Percentiles rank a stretch among this genome's conserved stretches.
These are phyloP conservation scores for Engraulis encrasicolus DNA, from an alignment of 2,113 vertebrate species.

Conservation along the genomic window DNA sequence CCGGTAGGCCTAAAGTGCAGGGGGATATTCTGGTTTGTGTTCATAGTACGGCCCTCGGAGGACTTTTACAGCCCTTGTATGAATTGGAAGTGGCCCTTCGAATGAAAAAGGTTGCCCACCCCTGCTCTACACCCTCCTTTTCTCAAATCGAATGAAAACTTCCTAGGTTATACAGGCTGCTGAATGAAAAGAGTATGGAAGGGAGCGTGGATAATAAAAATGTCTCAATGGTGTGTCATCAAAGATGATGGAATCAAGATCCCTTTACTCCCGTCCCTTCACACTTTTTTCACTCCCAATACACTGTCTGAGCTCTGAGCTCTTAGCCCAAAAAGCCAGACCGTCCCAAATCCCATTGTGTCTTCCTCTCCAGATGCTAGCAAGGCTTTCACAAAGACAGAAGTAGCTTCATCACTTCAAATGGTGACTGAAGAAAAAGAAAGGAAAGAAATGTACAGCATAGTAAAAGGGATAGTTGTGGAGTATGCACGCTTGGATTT, in stretches of 20 bases:
- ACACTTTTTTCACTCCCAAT: neutral
- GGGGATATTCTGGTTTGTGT: too few species aligned
- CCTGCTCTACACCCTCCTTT: too few species aligned
- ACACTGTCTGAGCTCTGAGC: slow-evolving; percentile 10
- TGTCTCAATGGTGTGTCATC: neutral
- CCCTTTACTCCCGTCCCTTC: neutral
- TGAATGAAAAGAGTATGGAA: neutral
- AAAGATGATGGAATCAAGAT: neutral
- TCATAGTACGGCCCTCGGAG: too few species aligned
- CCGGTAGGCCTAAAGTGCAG: too few species aligned
- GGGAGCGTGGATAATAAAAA: neutral
- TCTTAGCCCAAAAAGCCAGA: neutral
- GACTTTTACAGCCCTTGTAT: too few species aligned
- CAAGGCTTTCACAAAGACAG: neutral
- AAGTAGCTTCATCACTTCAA: neutral
- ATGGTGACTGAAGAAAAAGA: neutral
- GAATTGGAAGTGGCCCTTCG: too few species aligned
- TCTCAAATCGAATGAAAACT: neutral
- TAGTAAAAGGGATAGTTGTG: neutral
- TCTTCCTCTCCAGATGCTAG: neutral
- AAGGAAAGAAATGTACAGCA: neutral
- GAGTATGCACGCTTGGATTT: neutral
- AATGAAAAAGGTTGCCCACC: too few species aligned
- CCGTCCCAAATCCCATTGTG: neutral
- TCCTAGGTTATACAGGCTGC: neutral